Conservation (phyloP, 2,113 vertebrate species). For the Boleophthalmus pectinirostris region DNA sequence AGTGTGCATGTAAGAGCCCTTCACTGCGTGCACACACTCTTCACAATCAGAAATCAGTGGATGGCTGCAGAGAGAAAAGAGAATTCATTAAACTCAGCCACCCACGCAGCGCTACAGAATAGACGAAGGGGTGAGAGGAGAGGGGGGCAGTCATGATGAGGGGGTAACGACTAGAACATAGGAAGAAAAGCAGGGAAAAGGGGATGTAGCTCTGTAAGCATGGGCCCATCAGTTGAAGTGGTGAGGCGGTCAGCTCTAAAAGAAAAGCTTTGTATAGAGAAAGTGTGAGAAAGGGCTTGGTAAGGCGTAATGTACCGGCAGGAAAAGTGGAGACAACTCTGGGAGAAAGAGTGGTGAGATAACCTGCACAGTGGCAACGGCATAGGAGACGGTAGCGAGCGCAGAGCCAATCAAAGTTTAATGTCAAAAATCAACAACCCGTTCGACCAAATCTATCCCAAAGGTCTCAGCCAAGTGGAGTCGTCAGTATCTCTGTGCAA, state of each 20-base stretch:
- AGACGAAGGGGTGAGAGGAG: constrained; percentile 34
- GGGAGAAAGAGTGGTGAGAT: constrained; percentile 38
- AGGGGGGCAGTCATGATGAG: constrained; percentile 34
- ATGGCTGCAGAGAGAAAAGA: constrained; percentile 74
- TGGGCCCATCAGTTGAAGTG: constrained; percentile 63
- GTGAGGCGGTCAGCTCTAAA: constrained; percentile 57
- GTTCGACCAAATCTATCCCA: background rate
- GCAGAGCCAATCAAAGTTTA: constrained; percentile 17
- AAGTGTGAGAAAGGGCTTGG: constrained; percentile 38
- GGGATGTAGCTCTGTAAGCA: constrained; percentile 48
- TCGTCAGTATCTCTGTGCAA: background rate
- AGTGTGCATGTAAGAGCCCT: constrained; percentile 17
- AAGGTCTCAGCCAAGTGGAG: background rate
- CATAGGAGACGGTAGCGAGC: constrained; percentile 33
- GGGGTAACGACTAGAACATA: constrained; percentile 32
- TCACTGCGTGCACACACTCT: constrained; percentile 48
- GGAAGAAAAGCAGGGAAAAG: constrained; percentile 19
- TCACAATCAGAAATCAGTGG: constrained; percentile 75
- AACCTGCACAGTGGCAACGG: constrained; percentile 21
- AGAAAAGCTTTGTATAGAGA: constrained; percentile 62
- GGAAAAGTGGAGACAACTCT: constrained; percentile 21
- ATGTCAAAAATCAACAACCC: constrained; percentile 9
- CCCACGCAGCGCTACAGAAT: constrained; percentile 70
- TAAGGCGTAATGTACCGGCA: constrained; percentile 29
- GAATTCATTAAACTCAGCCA: constrained; percentile 78